phyloP scores from a whole-genome alignment of 1,140 invertebrate species.

The honey bee (Apis mellifera) region Amel_HAv3.1 CM009933.2:13163001-13163500 shows the following conservation, averaged over 20 bases:
- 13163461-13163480: constrained; percentile 9
- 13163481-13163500: neutral
- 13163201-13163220: constrained; percentile 14
- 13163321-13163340: constrained; percentile 58
- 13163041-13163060: too few species aligned
- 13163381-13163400: neutral
- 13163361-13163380: neutral
- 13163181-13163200: neutral
- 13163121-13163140: neutral
- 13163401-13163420: constrained; percentile 10
- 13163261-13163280: constrained; percentile 50
- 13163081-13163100: neutral
- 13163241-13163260: constrained; percentile 27
- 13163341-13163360: constrained; percentile 35
- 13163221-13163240: constrained; percentile 14
- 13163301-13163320: constrained; percentile 35
- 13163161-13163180: constrained; percentile 25
- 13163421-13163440: constrained; percentile 50
- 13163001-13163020: constrained; percentile 13
- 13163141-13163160: neutral
- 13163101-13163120: neutral
- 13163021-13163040: too few species aligned
- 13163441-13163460: constrained; percentile 22
- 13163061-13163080: too few species aligned
- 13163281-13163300: constrained; percentile 34